Evolutionary conservation across 2,888 invertebrate species (phyloP).

Genomic region (Eucera pruinosa): DNA sequence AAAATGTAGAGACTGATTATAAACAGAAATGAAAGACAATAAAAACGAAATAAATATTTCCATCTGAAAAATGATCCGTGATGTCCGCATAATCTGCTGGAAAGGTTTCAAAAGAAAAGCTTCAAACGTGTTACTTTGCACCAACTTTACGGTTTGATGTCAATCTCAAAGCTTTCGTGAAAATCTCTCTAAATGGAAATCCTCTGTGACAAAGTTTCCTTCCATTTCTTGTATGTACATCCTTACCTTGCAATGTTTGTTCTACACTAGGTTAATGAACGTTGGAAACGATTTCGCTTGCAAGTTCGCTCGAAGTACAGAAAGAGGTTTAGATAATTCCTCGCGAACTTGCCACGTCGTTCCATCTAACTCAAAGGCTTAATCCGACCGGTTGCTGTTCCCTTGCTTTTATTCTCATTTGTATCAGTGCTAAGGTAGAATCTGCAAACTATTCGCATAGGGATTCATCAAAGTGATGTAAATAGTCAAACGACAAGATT

Average conservation of each 20-base stretch:
- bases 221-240: constrained; percentile 47
- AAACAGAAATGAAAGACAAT: background rate
- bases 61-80: background rate
- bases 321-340: constrained; percentile 61
- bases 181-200: constrained; percentile 80
- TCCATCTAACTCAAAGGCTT: constrained; percentile 56
- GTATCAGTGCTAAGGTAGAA: constrained; percentile 6
- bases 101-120: constrained; percentile 40
- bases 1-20: background rate
- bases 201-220: constrained; percentile 74
- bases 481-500: background rate
- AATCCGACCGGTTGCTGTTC: constrained; percentile 23
- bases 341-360: constrained; percentile 57
- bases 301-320: constrained; percentile 49
- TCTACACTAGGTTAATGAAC: constrained; percentile 57
- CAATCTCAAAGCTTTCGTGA: constrained; percentile 58
- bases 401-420: constrained; percentile 37
- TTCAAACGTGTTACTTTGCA: constrained; percentile 42
- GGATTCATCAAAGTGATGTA: constrained; percentile 17
- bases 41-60: background rate
- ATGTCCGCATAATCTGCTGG: background rate
- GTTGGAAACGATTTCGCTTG: constrained; percentile 60
- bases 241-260: constrained; percentile 54
- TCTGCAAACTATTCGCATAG: background rate
- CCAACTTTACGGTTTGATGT: constrained; percentile 52